phyloP scores from a whole-genome alignment of 35 echinoderm and acorn worm genomes.

The Strongylocentrotus purpuratus region DNA sequence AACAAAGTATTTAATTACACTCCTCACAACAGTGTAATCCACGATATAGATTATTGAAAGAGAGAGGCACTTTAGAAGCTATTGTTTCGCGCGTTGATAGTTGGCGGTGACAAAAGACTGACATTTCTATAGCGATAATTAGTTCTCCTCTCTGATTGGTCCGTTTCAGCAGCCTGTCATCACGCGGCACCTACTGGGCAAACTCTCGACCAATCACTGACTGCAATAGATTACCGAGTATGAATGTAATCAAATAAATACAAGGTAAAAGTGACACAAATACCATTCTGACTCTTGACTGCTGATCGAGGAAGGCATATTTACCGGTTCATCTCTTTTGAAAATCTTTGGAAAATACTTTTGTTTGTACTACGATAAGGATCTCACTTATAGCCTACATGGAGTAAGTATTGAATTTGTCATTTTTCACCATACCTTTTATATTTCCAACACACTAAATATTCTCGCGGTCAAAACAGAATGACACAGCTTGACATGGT shows the following conservation, averaged over 20 bases:
- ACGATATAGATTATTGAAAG: background rate
- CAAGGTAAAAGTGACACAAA: background rate
- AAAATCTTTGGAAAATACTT: too few species aligned
- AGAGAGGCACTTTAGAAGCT: background rate
- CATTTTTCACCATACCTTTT: too few species aligned
- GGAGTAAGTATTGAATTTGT: too few species aligned
- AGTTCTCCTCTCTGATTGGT: background rate
- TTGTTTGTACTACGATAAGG: too few species aligned
- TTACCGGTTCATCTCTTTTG: background rate
- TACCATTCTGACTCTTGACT: background rate
- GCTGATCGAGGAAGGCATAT: background rate
- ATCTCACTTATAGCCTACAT: too few species aligned
- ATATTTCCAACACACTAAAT: too few species aligned
- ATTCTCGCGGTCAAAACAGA: too few species aligned
- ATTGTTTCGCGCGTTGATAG: background rate
- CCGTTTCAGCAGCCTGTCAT: background rate
- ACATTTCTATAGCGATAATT: background rate
- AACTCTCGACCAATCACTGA: slow-evolving; percentile 9
- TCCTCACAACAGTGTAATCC: background rate
- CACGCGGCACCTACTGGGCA: background rate
- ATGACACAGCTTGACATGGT: too few species aligned
- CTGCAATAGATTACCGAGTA: background rate
- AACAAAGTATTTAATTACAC: too few species aligned
- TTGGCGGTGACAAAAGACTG: background rate
- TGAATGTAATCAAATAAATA: background rate